These are phyloP conservation scores for Philonicus albiceps DNA, from an alignment of 2,888 invertebrate species.

Conservation along the genomic window DNA sequence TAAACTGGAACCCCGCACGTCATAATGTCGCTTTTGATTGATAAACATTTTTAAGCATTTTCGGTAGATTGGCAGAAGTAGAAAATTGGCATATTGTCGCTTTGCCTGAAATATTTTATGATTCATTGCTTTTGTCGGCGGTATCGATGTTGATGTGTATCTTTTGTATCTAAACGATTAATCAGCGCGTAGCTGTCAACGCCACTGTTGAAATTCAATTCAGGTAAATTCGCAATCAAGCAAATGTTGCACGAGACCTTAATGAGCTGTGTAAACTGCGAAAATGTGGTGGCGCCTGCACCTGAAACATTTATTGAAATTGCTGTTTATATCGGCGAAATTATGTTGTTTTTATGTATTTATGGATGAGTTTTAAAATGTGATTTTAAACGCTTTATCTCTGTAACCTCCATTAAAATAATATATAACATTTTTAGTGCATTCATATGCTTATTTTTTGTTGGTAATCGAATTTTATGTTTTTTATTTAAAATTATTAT, in stretches of 20 bases:
- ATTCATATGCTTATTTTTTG: too few species aligned
- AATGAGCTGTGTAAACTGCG: background rate
- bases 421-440: too few species aligned
- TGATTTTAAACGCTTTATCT: background rate
- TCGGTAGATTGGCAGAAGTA: background rate
- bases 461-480: too few species aligned
- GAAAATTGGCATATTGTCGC: background rate
- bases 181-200: background rate
- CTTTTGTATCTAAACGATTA: background rate
- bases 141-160: background rate
- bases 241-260: background rate
- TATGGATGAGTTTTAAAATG: background rate
- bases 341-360: background rate
- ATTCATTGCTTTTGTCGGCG: background rate
- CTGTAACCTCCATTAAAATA: too few species aligned
- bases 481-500: too few species aligned
- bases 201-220: background rate
- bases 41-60: background rate
- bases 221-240: background rate
- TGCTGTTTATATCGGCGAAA: background rate
- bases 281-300: background rate
- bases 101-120: background rate
- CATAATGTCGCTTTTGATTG: background rate
- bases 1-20: background rate
- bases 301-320: background rate